phyloP scores from a whole-genome alignment of 2,888 invertebrate genomes.

The Hypercompe scribonia region DNA sequence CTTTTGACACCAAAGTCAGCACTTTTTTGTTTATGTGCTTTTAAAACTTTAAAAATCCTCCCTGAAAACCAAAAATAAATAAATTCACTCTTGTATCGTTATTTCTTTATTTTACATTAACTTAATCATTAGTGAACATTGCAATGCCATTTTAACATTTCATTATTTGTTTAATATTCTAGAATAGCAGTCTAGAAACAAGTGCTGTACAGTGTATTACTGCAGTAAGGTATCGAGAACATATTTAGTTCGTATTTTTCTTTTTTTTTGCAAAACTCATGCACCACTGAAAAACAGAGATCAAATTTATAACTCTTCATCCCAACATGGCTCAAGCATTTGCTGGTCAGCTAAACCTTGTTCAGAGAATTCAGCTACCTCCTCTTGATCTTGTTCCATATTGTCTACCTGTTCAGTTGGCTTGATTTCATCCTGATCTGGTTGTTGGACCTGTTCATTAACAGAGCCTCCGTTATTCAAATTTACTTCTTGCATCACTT shows the following conservation, averaged over 20 bases:
- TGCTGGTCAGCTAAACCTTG: neutral
- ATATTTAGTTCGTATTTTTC: neutral
- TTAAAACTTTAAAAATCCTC: constrained; percentile 77
- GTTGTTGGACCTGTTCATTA: neutral
- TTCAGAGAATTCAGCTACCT: neutral
- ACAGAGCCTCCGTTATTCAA: neutral
- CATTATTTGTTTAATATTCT: neutral
- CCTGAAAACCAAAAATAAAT: constrained; percentile 59
- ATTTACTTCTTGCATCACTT: neutral
- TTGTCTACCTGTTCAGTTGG: neutral
- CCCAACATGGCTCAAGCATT: neutral
- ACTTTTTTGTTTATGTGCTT: constrained; percentile 68
- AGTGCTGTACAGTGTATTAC: neutral
- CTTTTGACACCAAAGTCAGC: constrained; percentile 54
- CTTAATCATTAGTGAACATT: neutral
- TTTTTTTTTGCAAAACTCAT: neutral
- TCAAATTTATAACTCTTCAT: neutral
- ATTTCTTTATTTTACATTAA: constrained; percentile 11
- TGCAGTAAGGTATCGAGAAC: neutral
- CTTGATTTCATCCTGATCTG: neutral
- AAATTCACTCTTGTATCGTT: constrained; percentile 11
- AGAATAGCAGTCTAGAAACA: neutral
- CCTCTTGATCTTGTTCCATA: neutral
- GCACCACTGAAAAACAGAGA: neutral
- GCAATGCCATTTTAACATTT: neutral